These are phyloP conservation scores for Ascaphus truei DNA, from an alignment of 2,113 vertebrate species.

Conservation along the genomic window DNA sequence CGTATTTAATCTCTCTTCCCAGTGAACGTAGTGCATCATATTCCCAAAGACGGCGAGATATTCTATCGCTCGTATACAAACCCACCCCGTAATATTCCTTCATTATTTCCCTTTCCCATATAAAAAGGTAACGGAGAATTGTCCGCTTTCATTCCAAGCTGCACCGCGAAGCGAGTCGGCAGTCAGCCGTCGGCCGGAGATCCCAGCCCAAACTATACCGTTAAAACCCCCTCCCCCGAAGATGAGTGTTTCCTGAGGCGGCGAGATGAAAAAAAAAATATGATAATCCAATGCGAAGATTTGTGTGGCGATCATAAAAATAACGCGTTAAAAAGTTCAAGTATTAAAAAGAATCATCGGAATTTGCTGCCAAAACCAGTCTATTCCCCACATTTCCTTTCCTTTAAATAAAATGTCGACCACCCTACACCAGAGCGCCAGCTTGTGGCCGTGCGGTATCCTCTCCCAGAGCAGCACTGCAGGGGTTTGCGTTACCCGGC, in stretches of 20 bases:
- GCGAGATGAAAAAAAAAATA: not conserved
- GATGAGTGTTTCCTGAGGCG: too few relatives aligned
- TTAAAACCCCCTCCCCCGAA: not conserved
- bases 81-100: not conserved
- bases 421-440: not conserved
- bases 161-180: not conserved
- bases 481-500: not conserved
- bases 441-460: not conserved
- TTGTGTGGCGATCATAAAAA: not conserved
- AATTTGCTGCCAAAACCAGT: too few relatives aligned
- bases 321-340: slow-evolving; percentile 6
- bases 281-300: not conserved
- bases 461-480: slow-evolving; percentile 6
- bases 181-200: not conserved
- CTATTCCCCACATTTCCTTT: too few relatives aligned
- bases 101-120: not conserved
- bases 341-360: slow-evolving; percentile 23
- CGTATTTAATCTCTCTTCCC: slow-evolving; percentile 12
- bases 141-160: not conserved
- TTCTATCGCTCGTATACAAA: slow-evolving; percentile 11
- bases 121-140: not conserved
- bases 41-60: not conserved
- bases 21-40: not conserved
- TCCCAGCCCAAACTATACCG: not conserved
- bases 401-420: slow-evolving; percentile 3